These are phyloP conservation scores for Schizopygopsis malacanthus DNA, from an alignment of 2,797 vertebrate species.

Conservation along the genomic window DNA sequence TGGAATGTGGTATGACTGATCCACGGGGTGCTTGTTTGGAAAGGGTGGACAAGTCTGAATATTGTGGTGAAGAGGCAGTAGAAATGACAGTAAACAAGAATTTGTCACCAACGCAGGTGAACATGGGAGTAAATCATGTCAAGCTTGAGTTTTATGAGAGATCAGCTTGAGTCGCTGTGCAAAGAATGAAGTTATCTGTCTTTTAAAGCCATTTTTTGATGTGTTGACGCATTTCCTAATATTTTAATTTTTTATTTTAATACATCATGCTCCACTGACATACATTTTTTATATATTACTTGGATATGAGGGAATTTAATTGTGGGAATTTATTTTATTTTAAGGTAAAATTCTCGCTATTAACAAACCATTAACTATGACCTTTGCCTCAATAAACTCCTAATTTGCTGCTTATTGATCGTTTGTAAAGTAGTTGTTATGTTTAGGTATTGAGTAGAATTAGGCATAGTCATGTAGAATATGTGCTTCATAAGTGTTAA, in stretches of 20 bases:
- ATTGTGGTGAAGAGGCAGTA: constrained; percentile 29
- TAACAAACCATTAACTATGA: no score
- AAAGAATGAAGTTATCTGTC: background rate
- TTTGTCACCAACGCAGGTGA: constrained; percentile 1
- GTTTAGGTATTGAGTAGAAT: no score
- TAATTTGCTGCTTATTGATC: no score
- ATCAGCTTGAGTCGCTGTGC: constrained; percentile 7
- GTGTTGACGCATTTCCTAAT: background rate
- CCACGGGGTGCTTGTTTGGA: background rate
- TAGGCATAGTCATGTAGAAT: no score
- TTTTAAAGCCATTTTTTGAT: background rate
- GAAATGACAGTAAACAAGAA: constrained; percentile 41
- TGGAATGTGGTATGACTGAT: constrained; percentile 40
- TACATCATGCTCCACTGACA: background rate
- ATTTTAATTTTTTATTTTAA: background rate
- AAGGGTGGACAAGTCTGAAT: constrained; percentile 33
- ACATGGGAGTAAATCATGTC: constrained; percentile 23
- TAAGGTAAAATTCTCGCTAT: no score
- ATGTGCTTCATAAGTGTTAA: no score
- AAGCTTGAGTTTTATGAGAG: constrained; percentile 32
- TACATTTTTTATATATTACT: background rate
- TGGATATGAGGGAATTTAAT: background rate
- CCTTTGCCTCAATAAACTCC: no score
- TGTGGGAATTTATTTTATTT: no score
- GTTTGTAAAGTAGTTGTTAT: no score